A percentile compares a stretch with the other conserved stretches of the same genome.
phyloP scores from a whole-genome alignment of 2,113 vertebrate genomes.

The Addax nasomaculatus region DNA sequence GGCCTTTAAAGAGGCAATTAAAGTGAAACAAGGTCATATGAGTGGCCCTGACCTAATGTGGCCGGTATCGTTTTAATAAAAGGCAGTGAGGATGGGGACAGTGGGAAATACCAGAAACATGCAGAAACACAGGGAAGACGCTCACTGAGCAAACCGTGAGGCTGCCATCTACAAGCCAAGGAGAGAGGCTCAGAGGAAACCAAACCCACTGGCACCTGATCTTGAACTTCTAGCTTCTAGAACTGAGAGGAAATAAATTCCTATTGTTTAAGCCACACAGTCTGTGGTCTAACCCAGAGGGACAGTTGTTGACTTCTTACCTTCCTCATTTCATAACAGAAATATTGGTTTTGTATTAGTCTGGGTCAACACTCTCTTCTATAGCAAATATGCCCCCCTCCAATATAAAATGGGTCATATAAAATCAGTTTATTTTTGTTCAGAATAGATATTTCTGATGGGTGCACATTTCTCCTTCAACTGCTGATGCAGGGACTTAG shows the following conservation, averaged over 20 bases:
- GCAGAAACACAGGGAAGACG: neutral
- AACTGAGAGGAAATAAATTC: neutral
- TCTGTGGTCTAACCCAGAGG: neutral
- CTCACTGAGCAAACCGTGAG: neutral
- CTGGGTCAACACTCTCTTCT: neutral
- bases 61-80: neutral
- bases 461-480: neutral
- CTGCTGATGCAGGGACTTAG: neutral
- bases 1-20: neutral
- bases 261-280: neutral
- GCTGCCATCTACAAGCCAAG: neutral
- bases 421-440: neutral
- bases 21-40: neutral
- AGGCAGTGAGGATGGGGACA: neutral
- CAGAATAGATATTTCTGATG: neutral
- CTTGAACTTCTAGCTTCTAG: neutral
- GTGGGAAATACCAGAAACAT: neutral
- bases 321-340: neutral
- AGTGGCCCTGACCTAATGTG: neutral
- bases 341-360: no score
- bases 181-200: neutral
- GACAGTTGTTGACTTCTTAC: neutral
- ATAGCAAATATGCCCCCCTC: neutral
- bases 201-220: fast-evolving
- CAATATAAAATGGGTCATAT: neutral